Conservation (phyloP, 2,888 invertebrate genomes). For the Cryptosula pallasiana region DNA sequence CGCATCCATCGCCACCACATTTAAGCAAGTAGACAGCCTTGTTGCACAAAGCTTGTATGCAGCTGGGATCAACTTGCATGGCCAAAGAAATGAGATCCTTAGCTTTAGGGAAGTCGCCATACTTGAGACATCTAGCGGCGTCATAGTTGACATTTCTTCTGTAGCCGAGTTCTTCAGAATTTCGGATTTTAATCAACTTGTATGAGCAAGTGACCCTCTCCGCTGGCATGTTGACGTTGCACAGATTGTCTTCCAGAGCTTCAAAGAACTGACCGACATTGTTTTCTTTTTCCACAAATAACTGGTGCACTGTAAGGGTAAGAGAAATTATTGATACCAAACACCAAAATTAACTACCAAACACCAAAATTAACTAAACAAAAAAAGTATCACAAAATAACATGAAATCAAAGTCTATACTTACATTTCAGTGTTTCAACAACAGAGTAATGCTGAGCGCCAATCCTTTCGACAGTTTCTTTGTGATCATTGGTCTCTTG, state of each 20-base stretch:
- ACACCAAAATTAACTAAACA: background rate
- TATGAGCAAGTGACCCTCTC: background rate
- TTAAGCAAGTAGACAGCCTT: background rate
- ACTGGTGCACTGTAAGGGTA: no score
- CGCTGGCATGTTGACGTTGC: background rate
- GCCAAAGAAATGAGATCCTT: background rate
- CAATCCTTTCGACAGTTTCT: background rate
- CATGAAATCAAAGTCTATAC: background rate
- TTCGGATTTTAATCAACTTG: background rate
- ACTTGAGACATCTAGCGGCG: background rate
- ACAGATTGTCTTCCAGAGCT: background rate
- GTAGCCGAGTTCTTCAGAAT: background rate
- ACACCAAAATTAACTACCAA: background rate
- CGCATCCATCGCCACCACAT: background rate
- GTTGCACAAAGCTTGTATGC: conserved; percentile 9
- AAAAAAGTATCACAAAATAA: background rate
- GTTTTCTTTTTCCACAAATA: no score
- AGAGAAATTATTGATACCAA: background rate
- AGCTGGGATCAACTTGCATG: background rate
- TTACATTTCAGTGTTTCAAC: conserved; percentile 5
- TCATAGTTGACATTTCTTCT: conserved; percentile 2
- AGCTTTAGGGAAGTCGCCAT: background rate
- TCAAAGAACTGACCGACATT: background rate
- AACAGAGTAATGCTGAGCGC: background rate
- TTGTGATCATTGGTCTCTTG: background rate